Conservation (phyloP, 2,797 vertebrate genomes). For the Cynopterus sphinx region DNA sequence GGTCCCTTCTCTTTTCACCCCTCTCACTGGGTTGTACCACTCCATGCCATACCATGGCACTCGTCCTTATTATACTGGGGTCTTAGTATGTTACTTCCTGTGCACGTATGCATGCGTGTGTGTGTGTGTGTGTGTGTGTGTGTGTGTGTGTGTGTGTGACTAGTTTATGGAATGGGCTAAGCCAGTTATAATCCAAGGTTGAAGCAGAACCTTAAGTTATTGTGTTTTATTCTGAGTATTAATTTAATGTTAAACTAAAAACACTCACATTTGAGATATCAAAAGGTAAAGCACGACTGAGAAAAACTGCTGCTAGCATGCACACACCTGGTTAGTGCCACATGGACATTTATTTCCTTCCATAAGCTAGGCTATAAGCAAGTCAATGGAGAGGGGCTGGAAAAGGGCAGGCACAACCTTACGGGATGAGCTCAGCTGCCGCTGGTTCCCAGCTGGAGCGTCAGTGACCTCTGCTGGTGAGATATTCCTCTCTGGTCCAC, state of each 20-base stretch:
- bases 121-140: no score
- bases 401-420: fast-evolving
- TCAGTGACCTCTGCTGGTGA: constrained; percentile 66
- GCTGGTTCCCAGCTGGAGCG: background rate
- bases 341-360: background rate
- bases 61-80: background rate
- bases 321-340: background rate
- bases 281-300: background rate
- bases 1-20: background rate
- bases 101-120: background rate
- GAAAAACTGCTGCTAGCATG: background rate
- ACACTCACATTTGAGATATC: background rate
- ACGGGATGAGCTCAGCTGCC: fast-evolving
- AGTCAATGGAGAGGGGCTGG: background rate
- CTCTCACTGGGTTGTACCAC: background rate
- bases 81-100: background rate
- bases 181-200: background rate
- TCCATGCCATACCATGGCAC: no score
- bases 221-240: background rate
- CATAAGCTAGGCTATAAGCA: background rate
- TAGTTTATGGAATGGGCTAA: background rate
- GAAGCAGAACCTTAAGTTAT: background rate
- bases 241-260: background rate
- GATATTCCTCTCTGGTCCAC: background rate
- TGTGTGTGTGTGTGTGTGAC: background rate